Evolutionary conservation across 1,140 invertebrate genomes (phyloP).

Genomic region (Aphis gossypii): DNA sequence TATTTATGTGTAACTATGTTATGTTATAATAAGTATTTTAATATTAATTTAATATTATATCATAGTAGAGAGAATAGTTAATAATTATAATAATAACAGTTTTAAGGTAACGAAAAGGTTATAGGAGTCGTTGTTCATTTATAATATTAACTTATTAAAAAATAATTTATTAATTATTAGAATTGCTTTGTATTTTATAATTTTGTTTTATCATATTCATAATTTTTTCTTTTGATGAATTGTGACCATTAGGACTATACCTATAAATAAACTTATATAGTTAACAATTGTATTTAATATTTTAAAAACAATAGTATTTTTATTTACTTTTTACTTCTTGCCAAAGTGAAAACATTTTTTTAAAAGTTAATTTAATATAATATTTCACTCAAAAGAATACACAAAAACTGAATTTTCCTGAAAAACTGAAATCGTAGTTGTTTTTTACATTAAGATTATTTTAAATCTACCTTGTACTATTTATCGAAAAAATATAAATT

Average conservation of each 20-base stretch:
- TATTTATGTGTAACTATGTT: not conserved
- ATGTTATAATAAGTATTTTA: no score
- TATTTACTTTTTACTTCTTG: not conserved
- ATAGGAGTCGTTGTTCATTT: not conserved
- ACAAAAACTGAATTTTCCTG: not conserved
- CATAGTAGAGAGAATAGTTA: not conserved
- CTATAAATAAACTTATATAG: not conserved
- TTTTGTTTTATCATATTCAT: not conserved
- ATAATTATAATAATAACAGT: not conserved
- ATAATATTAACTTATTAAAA: no score
- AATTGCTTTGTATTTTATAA: not conserved
- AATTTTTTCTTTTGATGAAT: not conserved
- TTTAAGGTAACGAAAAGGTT: not conserved
- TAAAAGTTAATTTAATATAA: not conserved
- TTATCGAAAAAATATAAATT: not conserved
- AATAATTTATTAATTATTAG: no score
- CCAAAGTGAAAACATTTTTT: not conserved
- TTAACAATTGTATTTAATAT: not conserved
- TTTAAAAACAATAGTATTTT: not conserved
- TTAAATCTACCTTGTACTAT: not conserved
- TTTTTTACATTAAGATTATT: not conserved
- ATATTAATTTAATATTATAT: not conserved
- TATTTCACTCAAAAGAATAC: not conserved
- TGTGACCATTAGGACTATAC: not conserved
- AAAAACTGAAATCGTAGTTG: not conserved